These are phyloP conservation scores for Ditula angustiorana DNA, from an alignment of 2,888 invertebrate species.

Conservation along the genomic window DNA sequence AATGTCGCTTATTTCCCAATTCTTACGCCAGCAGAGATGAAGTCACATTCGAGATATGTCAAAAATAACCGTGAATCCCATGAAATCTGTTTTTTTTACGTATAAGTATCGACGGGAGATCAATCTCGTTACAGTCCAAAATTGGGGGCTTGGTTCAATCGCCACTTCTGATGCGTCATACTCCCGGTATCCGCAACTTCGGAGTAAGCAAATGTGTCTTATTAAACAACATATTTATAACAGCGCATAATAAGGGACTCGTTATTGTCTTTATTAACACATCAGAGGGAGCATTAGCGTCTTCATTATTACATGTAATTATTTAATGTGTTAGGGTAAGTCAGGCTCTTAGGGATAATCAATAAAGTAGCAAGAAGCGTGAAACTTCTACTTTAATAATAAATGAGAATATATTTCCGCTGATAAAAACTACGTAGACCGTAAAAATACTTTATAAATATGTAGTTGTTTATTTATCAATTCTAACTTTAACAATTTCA, in stretches of 20 bases:
- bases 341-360: neutral
- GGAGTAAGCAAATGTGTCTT: neutral
- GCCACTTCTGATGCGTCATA: neutral
- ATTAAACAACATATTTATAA: conserved; percentile 11
- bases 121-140: too few species aligned
- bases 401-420: neutral
- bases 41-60: too few species aligned
- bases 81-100: too few species aligned
- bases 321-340: conserved; percentile 14
- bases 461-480: neutral
- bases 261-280: conserved; percentile 12
- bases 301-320: conserved; percentile 11
- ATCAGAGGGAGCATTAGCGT: conserved; percentile 14
- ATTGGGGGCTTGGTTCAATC: too few species aligned
- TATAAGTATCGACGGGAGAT: too few species aligned
- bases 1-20: too few species aligned
- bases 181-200: neutral
- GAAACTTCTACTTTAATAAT: neutral
- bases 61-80: too few species aligned
- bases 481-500: neutral
- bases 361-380: neutral
- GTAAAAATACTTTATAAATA: neutral
- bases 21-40: too few species aligned
- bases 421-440: neutral
- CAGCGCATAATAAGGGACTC: conserved; percentile 1